Percentiles rank a stretch among this genome's conserved stretches.
These are phyloP conservation scores for Salarias fasciatus DNA, from an alignment of 2,797 vertebrate genomes.

Conservation along the genomic window DNA sequence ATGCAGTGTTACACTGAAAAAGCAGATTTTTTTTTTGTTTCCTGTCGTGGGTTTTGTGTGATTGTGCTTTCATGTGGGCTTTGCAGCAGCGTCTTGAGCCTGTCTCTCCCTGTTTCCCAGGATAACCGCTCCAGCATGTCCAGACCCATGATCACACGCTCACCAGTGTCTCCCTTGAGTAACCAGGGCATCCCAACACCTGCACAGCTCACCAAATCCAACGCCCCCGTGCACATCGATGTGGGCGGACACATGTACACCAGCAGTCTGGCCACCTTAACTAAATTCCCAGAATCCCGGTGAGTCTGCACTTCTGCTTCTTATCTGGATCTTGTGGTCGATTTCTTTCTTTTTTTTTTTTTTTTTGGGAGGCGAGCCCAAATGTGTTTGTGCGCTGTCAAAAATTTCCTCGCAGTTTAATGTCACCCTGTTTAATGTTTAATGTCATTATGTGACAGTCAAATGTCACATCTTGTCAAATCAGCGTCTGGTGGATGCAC, in stretches of 20 bases:
- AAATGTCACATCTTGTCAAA: conserved; percentile 63
- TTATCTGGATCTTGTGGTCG: too few relatives aligned
- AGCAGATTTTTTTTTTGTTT: too few relatives aligned
- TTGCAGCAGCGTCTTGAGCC: neutral
- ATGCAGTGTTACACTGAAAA: too few relatives aligned
- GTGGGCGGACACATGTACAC: conserved; percentile 99
- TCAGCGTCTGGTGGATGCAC: conserved; percentile 25
- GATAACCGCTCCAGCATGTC: conserved; percentile 99
- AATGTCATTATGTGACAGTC: conserved; percentile 57
- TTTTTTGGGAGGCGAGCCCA: neutral
- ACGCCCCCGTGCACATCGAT: conserved; percentile 98
- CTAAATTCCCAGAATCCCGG: conserved; percentile 97
- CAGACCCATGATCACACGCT: conserved; percentile 97
- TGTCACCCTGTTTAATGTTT: conserved; percentile 48
- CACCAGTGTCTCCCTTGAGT: conserved; percentile 96
- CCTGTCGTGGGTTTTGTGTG: too few relatives aligned
- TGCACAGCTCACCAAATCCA: conserved; percentile 98
- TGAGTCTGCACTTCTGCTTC: conserved; percentile 69
- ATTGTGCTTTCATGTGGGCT: too few relatives aligned
- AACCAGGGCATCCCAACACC: conserved; percentile 98
- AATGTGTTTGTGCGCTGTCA: conserved; percentile 42
- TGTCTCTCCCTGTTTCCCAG: conserved; percentile 69
- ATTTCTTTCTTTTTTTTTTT: too few relatives aligned
- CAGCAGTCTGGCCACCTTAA: conserved; percentile 98
- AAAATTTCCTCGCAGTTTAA: conserved; percentile 33